Evolutionary conservation across 2,113 vertebrate genomes (phyloP), one percentile per base, ranked within the genome.

Genomic region (Lasiurus cinereus): DNA sequence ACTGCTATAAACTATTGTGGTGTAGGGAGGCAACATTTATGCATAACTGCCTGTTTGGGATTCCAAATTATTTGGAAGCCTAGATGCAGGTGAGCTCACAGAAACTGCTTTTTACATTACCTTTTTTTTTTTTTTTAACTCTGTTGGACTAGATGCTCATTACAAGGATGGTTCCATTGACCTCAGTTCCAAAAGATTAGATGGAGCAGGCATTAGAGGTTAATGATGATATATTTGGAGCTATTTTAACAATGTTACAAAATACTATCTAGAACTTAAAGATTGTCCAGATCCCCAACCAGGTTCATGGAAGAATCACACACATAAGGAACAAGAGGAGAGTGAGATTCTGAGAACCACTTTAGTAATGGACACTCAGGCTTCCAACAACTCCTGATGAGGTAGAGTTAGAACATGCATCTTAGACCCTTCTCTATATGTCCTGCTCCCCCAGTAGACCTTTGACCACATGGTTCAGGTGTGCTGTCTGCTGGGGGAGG

Each of bases 401-500:
- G 83, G 27, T 27, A 50, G 18, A 50, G 39, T 80, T 12, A 80
- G 66, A 66, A 19, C 14, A 21, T 27, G 14, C 15, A 36, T 27
- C n/a, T 36, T 74, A 67, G 19, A 22, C 33, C 19, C 36, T 67
- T 13, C 10, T 36, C 39, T 50, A 0, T 8, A 39, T 1, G 11
- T 24, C 83, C 83, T 19, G 19, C 14, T 59, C 27, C 39, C 33
- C 16, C 0, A 12, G 54, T 15, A 62, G 10, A 43, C 31, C 33
- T 88, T 66, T n/a, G 72, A 39, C 54, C 14, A 27, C 1, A 7
- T 85, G 79, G 66, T 21, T 90, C 31, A 39, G 10, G 9, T 33
- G 5, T 64, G 7, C 48, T 46, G 0, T 48, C 72, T 56, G n/a
- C 7, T 15, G 4, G 3, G 0, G 7, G 15, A 46, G 3, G 7